phyloP scores from a whole-genome alignment of 2,888 invertebrate species.

The Drosophila gaucha region DNA sequence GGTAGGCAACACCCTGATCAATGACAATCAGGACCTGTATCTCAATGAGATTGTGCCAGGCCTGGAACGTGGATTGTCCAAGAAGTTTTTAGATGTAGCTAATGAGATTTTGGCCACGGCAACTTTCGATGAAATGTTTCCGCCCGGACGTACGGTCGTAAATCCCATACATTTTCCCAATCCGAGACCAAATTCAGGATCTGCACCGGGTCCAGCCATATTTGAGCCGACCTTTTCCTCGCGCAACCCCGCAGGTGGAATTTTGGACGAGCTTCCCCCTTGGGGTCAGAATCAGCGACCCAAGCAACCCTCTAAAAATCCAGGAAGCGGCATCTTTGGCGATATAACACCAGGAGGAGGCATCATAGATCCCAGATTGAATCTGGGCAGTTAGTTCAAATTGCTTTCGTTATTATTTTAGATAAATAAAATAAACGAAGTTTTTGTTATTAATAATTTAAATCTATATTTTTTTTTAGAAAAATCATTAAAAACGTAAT shows the following conservation, averaged over 20 bases:
- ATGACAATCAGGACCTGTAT: constrained; percentile 83
- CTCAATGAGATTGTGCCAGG: constrained; percentile 84
- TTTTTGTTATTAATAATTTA: constrained; percentile 1
- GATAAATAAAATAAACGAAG: constrained; percentile 27
- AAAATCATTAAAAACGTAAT: too few species aligned
- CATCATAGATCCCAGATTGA: constrained; percentile 54
- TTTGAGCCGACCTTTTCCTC: constrained; percentile 49
- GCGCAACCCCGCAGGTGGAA: constrained; percentile 58
- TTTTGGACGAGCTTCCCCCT: constrained; percentile 50
- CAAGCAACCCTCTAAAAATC: constrained; percentile 23
- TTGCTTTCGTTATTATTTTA: not conserved
- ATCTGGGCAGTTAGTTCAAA: constrained; percentile 28
- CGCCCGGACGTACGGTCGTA: constrained; percentile 66
- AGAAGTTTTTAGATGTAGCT: constrained; percentile 83
- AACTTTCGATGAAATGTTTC: constrained; percentile 85
- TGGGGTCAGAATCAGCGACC: constrained; percentile 33
- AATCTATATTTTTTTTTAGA: not conserved
- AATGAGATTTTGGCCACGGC: constrained; percentile 82
- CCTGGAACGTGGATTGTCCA: constrained; percentile 82
- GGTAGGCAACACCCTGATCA: constrained; percentile 83
- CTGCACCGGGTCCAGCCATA: constrained; percentile 49
- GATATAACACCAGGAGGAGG: constrained; percentile 39
- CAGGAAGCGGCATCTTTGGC: constrained; percentile 44
- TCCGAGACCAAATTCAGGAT: constrained; percentile 2
- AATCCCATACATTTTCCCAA: constrained; percentile 60